These are phyloP conservation scores for Heliconius ismenius DNA, from an alignment of 2,888 invertebrate species.

Conservation along the genomic window DNA sequence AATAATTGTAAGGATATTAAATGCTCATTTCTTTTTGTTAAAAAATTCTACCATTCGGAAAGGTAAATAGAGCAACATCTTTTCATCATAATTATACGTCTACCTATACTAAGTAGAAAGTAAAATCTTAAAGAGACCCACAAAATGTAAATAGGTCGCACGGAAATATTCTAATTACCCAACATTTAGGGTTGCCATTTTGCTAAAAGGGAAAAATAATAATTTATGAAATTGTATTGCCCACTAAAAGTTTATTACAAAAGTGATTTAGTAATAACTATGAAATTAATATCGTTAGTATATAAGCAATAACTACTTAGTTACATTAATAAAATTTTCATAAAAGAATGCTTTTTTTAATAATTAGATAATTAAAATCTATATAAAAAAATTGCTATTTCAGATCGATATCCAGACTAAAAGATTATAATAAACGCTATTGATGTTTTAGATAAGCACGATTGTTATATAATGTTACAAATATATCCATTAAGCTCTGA, in stretches of 20 bases:
- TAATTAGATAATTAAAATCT: too few species aligned
- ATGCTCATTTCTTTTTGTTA: too few species aligned
- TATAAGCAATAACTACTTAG: not conserved
- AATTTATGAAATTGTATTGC: not conserved
- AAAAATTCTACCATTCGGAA: not conserved
- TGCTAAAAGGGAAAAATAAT: too few species aligned
- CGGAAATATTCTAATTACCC: slow-evolving; percentile 36
- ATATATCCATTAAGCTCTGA: slow-evolving; percentile 16
- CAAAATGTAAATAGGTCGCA: slow-evolving; percentile 38
- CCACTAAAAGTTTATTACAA: not conserved
- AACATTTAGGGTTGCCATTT: slow-evolving; percentile 25
- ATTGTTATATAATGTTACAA: slow-evolving; percentile 19
- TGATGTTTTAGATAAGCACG: slow-evolving; percentile 6
- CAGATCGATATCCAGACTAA: not conserved
- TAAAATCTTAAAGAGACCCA: slow-evolving; percentile 25
- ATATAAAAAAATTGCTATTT: too few species aligned
- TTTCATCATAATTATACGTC: not conserved
- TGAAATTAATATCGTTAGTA: not conserved
- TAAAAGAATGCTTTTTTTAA: too few species aligned
- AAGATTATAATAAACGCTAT: not conserved
- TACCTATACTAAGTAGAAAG: slow-evolving; percentile 23
- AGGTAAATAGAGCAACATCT: slow-evolving; percentile 14
- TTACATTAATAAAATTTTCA: not conserved
- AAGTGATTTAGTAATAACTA: not conserved
- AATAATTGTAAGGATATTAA: too few species aligned